Conservation (phyloP, 2,113 vertebrate species). For the Crotalus viridis region DNA sequence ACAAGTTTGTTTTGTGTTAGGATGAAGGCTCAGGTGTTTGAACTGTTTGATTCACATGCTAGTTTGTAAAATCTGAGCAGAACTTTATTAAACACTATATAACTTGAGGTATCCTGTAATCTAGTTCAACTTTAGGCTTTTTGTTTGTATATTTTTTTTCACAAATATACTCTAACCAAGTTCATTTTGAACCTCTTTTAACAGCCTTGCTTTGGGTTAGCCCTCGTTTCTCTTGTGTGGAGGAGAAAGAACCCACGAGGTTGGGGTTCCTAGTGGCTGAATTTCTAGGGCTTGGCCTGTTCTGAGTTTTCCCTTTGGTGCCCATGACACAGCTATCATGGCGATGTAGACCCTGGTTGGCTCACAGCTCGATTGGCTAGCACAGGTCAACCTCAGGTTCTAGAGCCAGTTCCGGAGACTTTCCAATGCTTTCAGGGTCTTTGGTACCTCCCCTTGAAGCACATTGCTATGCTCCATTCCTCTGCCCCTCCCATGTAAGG, state of each 20-base stretch:
- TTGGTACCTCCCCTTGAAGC: conserved; percentile 67
- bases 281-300: conserved; percentile 82
- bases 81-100: conserved; percentile 37
- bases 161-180: conserved; percentile 73
- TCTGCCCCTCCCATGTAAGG: conserved; percentile 72
- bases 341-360: conserved; percentile 92
- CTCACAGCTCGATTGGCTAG: conserved; percentile 88
- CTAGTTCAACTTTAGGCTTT: conserved; percentile 49
- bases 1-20: conserved; percentile 32
- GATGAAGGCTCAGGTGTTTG: conserved; percentile 14
- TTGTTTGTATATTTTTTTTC: conserved; percentile 63
- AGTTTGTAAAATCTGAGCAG: conserved; percentile 26
- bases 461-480: conserved; percentile 67
- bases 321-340: conserved; percentile 93
- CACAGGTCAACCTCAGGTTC: conserved; percentile 93
- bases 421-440: conserved; percentile 73
- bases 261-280: conserved; percentile 72
- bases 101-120: conserved; percentile 43
- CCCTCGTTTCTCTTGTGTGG: conserved; percentile 81
- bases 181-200: conserved; percentile 78
- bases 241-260: conserved; percentile 70
- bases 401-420: conserved; percentile 74
- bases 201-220: conserved; percentile 80
- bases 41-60: conserved; percentile 21
- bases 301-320: conserved; percentile 93